These are phyloP conservation scores for Henicopernis longicauda DNA, from an alignment of 2,113 vertebrate species.

Conservation along the genomic window DNA sequence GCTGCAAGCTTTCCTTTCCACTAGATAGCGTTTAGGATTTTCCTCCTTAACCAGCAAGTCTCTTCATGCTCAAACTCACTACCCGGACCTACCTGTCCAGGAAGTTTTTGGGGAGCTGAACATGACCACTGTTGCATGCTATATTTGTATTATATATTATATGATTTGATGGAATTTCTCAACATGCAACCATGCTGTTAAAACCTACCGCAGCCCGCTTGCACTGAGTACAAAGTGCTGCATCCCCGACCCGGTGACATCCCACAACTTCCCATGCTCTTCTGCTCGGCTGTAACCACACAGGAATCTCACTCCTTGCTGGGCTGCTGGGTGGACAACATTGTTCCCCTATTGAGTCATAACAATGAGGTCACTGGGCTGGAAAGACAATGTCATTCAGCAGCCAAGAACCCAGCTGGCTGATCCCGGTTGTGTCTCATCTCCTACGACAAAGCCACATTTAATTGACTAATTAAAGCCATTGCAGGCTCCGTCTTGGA, in stretches of 20 bases:
- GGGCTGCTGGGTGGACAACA: slow-evolving; percentile 55
- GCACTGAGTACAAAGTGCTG: not conserved
- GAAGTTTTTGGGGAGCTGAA: not conserved
- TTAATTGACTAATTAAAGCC: slow-evolving; percentile 55
- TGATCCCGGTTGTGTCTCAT: slow-evolving; percentile 37
- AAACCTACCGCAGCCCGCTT: not conserved
- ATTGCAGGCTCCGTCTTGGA: slow-evolving; percentile 2
- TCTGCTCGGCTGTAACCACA: slow-evolving; percentile 4
- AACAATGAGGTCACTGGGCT: slow-evolving; percentile 53
- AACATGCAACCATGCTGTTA: rapidly evolving
- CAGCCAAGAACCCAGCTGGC: slow-evolving; percentile 61
- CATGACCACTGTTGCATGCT: not conserved
- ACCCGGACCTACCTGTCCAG: not conserved
- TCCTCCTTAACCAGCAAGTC: not conserved
- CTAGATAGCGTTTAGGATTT: not conserved
- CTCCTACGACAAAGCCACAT: slow-evolving; percentile 47
- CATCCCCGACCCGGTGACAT: not conserved
- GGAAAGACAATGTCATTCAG: slow-evolving; percentile 57
- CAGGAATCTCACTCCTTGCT: slow-evolving; percentile 47
- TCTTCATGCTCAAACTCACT: not conserved
- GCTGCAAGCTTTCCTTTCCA: not conserved
- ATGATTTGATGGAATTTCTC: not conserved
- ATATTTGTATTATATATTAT: not conserved
- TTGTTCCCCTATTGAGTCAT: slow-evolving; percentile 58
- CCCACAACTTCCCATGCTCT: slow-evolving; percentile 33